Conservation (phyloP, 1,140 invertebrate species). For the Sminthurides bifidus region DNA sequence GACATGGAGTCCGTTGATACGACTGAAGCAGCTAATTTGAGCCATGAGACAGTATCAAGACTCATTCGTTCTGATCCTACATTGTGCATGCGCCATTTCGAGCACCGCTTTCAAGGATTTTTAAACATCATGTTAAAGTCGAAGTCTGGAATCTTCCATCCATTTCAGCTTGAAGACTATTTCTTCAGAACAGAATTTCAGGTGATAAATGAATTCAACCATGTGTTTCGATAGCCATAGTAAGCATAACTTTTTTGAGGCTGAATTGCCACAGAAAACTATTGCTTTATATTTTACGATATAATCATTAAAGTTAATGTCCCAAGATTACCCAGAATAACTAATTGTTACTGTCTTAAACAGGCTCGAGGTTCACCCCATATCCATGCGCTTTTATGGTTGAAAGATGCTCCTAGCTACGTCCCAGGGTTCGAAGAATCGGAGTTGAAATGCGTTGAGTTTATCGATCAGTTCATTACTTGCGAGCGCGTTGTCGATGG, state of each 20-base stretch:
- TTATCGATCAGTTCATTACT: conserved; percentile 13
- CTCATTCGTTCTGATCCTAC: conserved; percentile 38
- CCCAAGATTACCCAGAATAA: too few species aligned
- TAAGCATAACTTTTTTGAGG: too few species aligned
- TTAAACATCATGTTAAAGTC: conserved; percentile 3
- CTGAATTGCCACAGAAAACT: too few species aligned
- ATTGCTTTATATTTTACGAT: too few species aligned
- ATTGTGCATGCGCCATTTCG: too few species aligned
- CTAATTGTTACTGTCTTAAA: too few species aligned
- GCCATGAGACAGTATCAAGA: conserved; percentile 32
- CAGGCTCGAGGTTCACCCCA: conserved; percentile 15
- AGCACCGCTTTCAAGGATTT: conserved; percentile 4
- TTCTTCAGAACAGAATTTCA: conserved; percentile 17
- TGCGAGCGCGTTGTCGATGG: not conserved
- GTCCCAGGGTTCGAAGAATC: not conserved
- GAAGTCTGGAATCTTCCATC: conserved; percentile 5
- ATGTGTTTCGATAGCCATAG: too few species aligned
- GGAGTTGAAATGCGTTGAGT: not conserved
- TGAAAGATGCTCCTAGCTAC: conserved; percentile 11
- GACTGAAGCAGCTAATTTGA: conserved; percentile 22
- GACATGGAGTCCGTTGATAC: conserved; percentile 31
- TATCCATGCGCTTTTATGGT: conserved; percentile 17
- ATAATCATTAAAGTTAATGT: too few species aligned
- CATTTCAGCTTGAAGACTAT: conserved; percentile 5
- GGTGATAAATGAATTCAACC: too few species aligned